A percentile compares a stretch with the other conserved stretches of the same genome.
Evolutionary conservation across 2,888 invertebrate species (phyloP).

Genomic region (Junonia oenone): DNA sequence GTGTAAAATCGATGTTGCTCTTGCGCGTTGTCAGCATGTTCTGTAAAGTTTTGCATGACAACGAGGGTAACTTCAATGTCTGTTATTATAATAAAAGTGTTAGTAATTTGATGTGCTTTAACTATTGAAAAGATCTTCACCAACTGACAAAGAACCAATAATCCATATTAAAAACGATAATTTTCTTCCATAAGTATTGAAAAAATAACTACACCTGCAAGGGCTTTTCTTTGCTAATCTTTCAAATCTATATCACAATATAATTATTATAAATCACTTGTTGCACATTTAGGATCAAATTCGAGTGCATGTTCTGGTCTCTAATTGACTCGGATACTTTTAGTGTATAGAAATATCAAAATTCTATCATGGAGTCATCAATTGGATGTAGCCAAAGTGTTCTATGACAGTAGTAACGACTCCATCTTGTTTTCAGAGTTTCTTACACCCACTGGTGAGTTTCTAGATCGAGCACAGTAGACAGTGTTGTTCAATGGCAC

Average conservation of each 20-base stretch:
- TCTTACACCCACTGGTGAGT: conserved; percentile 79
- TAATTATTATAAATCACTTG: conserved; percentile 18
- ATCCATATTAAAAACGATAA: no score
- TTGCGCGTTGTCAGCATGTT: conserved; percentile 64
- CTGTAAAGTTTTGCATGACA: conserved; percentile 60
- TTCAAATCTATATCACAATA: conserved; percentile 17
- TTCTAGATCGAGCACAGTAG: conserved; percentile 64
- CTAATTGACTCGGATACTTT: conserved; percentile 19
- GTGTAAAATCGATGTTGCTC: conserved; percentile 47
- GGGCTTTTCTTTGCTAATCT: conserved; percentile 15
- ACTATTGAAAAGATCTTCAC: not conserved
- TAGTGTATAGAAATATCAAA: conserved; percentile 47
- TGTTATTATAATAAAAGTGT: conserved; percentile 14
- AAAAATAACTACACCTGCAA: not conserved
- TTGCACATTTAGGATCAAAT: conserved; percentile 25
- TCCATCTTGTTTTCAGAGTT: conserved; percentile 79
- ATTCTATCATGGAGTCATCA: conserved; percentile 67
- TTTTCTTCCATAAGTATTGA: no score
- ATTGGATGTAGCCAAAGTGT: conserved; percentile 59
- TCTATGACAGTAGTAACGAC: conserved; percentile 67
- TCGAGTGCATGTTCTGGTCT: conserved; percentile 30
- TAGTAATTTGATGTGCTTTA: conserved; percentile 16
- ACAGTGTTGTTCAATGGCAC: conserved; percentile 36
- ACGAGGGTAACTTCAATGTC: conserved; percentile 42
- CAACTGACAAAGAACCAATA: not conserved